phyloP scores from a whole-genome alignment of 2,113 vertebrate species.

The Nothobranchius kuhntae region DNA sequence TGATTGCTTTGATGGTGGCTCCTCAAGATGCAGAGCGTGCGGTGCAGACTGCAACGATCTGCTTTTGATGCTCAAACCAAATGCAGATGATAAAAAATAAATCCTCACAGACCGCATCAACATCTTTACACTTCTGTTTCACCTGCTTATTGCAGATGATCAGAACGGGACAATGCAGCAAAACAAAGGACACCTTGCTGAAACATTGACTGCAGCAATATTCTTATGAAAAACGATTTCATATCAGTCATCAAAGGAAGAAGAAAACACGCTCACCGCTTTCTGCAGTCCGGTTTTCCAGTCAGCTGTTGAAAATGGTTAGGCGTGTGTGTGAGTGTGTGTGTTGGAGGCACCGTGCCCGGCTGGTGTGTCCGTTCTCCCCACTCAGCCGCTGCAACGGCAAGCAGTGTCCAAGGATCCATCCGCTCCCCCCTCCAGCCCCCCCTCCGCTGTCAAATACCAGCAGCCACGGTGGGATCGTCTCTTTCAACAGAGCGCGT shows the following conservation, averaged over 20 bases:
- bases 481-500: background rate
- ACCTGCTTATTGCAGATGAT: slow-evolving; percentile 48
- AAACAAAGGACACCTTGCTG: slow-evolving; percentile 12
- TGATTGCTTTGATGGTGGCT: slow-evolving; percentile 20
- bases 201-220: slow-evolving; percentile 66
- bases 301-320: slow-evolving; percentile 19
- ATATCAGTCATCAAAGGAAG: background rate
- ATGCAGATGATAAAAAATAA: slow-evolving; percentile 8
- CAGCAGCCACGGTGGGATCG: slow-evolving; percentile 55
- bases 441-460: slow-evolving; percentile 55
- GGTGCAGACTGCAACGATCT: slow-evolving; percentile 34
- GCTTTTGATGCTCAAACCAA: slow-evolving; percentile 22
- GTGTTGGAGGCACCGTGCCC: slow-evolving; percentile 38
- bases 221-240: background rate
- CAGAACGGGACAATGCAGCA: slow-evolving; percentile 35
- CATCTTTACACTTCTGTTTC: slow-evolving; percentile 27
- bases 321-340: slow-evolving; percentile 15
- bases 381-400: slow-evolving; percentile 64
- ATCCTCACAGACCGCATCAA: slow-evolving; percentile 30
- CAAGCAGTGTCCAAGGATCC: slow-evolving; percentile 63
- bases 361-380: slow-evolving; percentile 47
- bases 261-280: slow-evolving; percentile 59
- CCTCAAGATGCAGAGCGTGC: slow-evolving; percentile 40
- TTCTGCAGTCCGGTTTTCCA: slow-evolving; percentile 19
- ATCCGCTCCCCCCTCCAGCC: slow-evolving; percentile 52